These are phyloP conservation scores for Scytalopus superciliaris DNA, from an alignment of 2,113 vertebrate species.

Conservation along the genomic window DNA sequence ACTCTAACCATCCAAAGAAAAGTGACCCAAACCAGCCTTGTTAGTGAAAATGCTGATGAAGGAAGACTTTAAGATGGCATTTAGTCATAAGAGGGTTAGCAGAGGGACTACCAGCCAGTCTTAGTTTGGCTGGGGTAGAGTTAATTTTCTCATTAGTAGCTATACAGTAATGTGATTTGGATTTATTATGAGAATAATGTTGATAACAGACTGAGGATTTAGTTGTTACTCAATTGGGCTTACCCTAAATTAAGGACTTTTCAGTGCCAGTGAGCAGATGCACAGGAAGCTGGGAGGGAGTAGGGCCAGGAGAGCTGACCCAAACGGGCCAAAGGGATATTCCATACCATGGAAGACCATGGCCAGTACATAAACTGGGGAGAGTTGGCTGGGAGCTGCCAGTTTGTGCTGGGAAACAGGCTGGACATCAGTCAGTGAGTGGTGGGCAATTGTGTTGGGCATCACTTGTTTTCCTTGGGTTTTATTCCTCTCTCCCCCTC, in stretches of 20 bases:
- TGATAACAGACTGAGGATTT: not conserved
- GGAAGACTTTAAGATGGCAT: not conserved
- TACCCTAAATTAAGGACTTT: not conserved
- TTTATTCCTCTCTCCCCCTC: not conserved
- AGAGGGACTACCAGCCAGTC: not conserved
- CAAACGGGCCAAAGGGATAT: not conserved
- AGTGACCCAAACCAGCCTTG: not conserved
- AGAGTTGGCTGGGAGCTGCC: not conserved
- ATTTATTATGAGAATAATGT: not conserved
- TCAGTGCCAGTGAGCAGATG: not conserved
- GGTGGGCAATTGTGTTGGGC: not conserved
- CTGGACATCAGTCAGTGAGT: not conserved
- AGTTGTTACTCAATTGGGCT: not conserved
- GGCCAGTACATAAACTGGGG: not conserved
- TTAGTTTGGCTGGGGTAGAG: not conserved
- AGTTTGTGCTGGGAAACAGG: accelerated
- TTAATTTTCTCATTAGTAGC: not conserved
- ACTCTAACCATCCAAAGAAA: not conserved
- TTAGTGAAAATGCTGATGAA: not conserved
- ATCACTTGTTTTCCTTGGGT: not conserved
- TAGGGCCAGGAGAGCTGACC: not conserved
- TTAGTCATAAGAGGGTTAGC: not conserved
- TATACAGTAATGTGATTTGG: not conserved
- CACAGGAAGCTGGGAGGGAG: not conserved
- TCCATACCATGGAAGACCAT: not conserved